Percentiles rank a stretch among this genome's conserved stretches.
These are phyloP conservation scores for Chaitophorus viminalis DNA, from an alignment of 2,888 invertebrate genomes.

Conservation along the genomic window DNA sequence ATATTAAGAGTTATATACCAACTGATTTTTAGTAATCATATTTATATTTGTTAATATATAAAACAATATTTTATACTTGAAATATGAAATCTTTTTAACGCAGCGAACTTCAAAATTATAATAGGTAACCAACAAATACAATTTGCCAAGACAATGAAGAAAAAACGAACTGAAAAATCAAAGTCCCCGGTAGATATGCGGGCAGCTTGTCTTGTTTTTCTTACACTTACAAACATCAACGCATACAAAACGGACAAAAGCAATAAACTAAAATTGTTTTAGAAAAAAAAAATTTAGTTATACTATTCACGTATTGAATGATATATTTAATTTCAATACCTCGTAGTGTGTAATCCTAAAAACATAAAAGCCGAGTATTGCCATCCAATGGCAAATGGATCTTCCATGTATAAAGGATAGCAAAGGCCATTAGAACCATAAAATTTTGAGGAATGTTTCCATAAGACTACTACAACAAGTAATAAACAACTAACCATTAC, in stretches of 20 bases:
- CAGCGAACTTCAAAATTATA: conserved; percentile 74
- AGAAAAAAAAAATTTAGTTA: background rate
- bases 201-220: conserved; percentile 73
- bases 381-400: conserved; percentile 76
- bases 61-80: conserved; percentile 69
- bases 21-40: background rate
- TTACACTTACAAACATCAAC: conserved; percentile 74
- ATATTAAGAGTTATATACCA: background rate
- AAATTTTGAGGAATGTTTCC: conserved; percentile 73
- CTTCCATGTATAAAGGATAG: conserved; percentile 77
- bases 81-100: conserved; percentile 71
- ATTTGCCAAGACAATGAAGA: conserved; percentile 77
- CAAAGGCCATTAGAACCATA: conserved; percentile 78
- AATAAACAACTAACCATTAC: background rate
- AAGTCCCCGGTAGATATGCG: conserved; percentile 72
- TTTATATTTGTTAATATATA: background rate
- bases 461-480: conserved; percentile 69
- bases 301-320: background rate
- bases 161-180: conserved; percentile 76
- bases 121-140: conserved; percentile 79
- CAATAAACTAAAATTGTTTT: conserved; percentile 68
- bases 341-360: conserved; percentile 73
- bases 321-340: conserved; percentile 67
- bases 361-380: conserved; percentile 78
- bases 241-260: conserved; percentile 73